Evolutionary conservation across 2,888 invertebrate genomes (phyloP).

Genomic region (Melipona bicolor): DNA sequence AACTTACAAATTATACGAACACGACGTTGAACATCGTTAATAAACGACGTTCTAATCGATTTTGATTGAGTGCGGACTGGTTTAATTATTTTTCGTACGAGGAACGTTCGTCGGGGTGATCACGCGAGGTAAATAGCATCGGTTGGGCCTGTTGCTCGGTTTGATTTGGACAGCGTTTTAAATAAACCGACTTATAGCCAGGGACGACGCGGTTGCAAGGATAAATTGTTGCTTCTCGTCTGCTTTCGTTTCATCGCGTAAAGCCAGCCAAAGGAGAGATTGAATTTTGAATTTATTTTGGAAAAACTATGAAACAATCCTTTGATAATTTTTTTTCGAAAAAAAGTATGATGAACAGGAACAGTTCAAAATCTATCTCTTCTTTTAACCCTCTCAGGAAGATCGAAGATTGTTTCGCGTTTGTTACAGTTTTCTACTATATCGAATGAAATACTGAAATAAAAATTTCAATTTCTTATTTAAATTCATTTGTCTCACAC

Average conservation of each 20-base stretch:
- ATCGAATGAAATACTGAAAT: too few species aligned
- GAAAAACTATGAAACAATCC: background rate
- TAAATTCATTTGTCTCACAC: background rate
- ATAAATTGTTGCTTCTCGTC: conserved; percentile 1
- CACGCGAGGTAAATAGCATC: conserved; percentile 1
- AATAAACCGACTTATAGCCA: conserved; percentile 30
- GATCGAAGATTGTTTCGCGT: background rate
- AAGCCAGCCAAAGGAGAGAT: background rate
- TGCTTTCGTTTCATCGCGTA: background rate
- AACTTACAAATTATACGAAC: too few species aligned
- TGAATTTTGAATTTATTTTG: background rate
- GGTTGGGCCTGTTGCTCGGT: too few species aligned
- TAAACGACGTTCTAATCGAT: background rate
- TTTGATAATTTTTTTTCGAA: background rate
- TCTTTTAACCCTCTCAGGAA: background rate
- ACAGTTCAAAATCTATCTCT: background rate
- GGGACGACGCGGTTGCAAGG: background rate
- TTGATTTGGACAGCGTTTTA: conserved; percentile 37
- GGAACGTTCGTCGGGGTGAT: background rate
- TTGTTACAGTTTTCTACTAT: background rate
- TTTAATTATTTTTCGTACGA: background rate
- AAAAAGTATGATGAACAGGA: background rate
- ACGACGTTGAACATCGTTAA: background rate
- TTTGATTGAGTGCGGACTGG: background rate
- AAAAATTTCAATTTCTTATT: too few species aligned